Evolutionary conservation across 1,140 invertebrate genomes (phyloP).

Genomic region (Drosophila nikananu): DNA sequence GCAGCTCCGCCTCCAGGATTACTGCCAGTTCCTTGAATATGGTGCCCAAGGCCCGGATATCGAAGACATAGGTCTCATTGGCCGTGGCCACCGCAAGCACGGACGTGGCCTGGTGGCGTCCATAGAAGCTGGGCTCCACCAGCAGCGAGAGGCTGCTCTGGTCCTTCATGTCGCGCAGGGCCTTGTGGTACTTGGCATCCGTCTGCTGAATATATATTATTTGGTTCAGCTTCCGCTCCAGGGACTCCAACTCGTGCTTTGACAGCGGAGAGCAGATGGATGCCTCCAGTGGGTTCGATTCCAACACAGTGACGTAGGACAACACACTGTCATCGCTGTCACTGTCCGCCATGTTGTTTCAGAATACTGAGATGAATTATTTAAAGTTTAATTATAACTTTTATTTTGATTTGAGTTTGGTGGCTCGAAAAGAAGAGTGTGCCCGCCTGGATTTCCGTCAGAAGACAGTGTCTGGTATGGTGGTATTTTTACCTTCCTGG

Average conservation of each 20-base stretch:
- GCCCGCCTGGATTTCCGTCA: not conserved
- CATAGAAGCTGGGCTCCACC: conserved; percentile 64
- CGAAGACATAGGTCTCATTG: conserved; percentile 54
- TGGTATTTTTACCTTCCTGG: not conserved
- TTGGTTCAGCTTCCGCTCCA: conserved; percentile 33
- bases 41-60: conserved; percentile 43
- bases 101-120: conserved; percentile 39
- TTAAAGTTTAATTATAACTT: not conserved
- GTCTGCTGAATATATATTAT: conserved; percentile 48
- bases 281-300: not conserved
- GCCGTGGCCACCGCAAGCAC: conserved; percentile 54
- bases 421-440: not conserved
- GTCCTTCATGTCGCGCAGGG: conserved; percentile 45
- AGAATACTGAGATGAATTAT: too few species aligned
- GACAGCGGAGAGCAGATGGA: conserved; percentile 9
- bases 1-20: conserved; percentile 40
- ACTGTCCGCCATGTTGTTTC: not conserved
- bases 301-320: not conserved
- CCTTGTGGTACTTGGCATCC: conserved; percentile 44
- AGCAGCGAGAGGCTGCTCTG: conserved; percentile 50
- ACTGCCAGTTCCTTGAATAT: conserved; percentile 39
- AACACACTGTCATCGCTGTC: conserved; percentile 6
- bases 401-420: not conserved
- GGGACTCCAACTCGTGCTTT: conserved; percentile 17
- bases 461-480: not conserved